Conservation (phyloP, 2,888 invertebrate species). For the Ornithoptera alexandrae region DNA sequence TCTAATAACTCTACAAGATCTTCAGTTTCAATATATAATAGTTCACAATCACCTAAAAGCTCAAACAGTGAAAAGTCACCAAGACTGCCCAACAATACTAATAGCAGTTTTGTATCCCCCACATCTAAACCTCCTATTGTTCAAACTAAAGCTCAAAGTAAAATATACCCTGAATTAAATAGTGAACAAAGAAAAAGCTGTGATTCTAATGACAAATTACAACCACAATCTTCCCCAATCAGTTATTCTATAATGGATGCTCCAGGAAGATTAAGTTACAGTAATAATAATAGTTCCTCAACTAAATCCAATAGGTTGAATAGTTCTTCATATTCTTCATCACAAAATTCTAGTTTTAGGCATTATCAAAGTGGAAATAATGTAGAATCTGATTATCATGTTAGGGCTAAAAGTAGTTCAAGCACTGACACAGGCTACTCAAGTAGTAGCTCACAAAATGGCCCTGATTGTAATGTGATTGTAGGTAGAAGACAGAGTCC, state of each 20-base stretch:
- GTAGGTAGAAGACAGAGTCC: constrained; percentile 86
- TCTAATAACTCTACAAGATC: constrained; percentile 74
- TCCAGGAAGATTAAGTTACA: constrained; percentile 82
- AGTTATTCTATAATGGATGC: constrained; percentile 88
- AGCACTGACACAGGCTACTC: constrained; percentile 83
- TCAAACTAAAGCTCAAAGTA: constrained; percentile 88
- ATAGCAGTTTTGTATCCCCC: constrained; percentile 77
- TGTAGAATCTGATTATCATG: constrained; percentile 82
- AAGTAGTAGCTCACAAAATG: constrained; percentile 82
- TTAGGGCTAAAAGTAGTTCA: constrained; percentile 81
- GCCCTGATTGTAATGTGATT: constrained; percentile 83
- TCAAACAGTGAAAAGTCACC: constrained; percentile 61
- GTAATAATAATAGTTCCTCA: constrained; percentile 73
- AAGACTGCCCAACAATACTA: constrained; percentile 57
- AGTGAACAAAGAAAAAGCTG: constrained; percentile 78
- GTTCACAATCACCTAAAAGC: constrained; percentile 67
- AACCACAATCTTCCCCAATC: constrained; percentile 85
- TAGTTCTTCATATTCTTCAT: constrained; percentile 74
- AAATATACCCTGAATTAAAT: constrained; percentile 86
- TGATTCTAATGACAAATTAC: constrained; percentile 74
- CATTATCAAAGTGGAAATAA: constrained; percentile 82
- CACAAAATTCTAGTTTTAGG: constrained; percentile 79
- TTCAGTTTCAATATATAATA: constrained; percentile 66
- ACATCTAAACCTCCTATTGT: constrained; percentile 78
- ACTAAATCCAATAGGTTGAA: constrained; percentile 73